Evolutionary conservation across 2,888 invertebrate genomes (phyloP).

Genomic region (Drosophila neotestacea): DNA sequence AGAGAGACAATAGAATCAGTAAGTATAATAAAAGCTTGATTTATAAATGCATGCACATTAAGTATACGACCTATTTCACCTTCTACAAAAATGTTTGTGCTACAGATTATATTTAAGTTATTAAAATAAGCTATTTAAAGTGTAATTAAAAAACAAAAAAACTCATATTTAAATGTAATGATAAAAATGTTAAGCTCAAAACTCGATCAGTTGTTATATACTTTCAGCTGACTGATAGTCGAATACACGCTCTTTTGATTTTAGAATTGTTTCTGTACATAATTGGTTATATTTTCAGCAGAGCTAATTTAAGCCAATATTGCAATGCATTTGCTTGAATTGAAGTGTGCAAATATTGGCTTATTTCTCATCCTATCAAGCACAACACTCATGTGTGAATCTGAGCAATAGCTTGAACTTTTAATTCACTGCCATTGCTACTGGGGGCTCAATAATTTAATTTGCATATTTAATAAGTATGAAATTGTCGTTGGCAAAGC

Average conservation of each 20-base stretch:
- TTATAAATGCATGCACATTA: neutral
- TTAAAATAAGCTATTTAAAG: too few relatives aligned
- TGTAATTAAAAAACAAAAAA: too few relatives aligned
- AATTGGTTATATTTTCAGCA: conserved; percentile 1
- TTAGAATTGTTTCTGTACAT: neutral
- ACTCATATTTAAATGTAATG: too few relatives aligned
- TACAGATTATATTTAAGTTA: too few relatives aligned
- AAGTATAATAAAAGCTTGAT: too few relatives aligned
- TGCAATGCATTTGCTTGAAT: neutral
- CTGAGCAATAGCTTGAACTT: conserved; percentile 3
- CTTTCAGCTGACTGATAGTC: neutral
- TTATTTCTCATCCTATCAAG: neutral
- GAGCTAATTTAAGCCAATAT: neutral
- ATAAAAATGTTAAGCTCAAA: too few relatives aligned
- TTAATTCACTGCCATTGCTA: conserved; percentile 43
- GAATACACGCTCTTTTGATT: neutral
- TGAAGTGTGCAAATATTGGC: neutral
- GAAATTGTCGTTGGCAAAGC: conserved; percentile 18
- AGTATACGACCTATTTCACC: neutral
- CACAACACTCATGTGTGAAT: neutral
- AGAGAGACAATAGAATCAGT: too few relatives aligned
- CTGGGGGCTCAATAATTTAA: conserved; percentile 54
- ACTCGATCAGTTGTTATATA: too few relatives aligned
- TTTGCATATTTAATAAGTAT: conserved; percentile 68
- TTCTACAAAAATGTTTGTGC: too few relatives aligned